phyloP scores from a whole-genome alignment of 2,113 vertebrate species.

The Numenius arquata region DNA sequence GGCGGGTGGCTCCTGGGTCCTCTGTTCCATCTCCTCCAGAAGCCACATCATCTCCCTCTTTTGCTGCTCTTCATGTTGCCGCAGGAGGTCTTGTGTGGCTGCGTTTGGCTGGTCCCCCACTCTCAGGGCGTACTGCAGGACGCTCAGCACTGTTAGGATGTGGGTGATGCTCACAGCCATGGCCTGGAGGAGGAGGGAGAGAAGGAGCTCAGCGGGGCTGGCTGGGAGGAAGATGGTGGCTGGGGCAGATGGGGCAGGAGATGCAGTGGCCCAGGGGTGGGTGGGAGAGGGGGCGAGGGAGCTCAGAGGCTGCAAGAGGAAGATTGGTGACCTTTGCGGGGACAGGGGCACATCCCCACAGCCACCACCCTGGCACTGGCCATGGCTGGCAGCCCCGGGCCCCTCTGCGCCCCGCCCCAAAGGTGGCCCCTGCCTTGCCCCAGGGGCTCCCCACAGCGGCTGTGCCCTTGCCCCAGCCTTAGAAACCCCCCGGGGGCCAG shows the following conservation, averaged over 20 bases:
- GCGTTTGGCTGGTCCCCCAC: neutral
- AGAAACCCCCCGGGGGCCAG: no score
- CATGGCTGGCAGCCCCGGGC: no score
- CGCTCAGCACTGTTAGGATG: neutral
- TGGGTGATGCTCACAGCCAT: neutral
- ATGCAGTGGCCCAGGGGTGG: accelerated
- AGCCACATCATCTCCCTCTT: neutral
- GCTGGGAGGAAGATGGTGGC: neutral
- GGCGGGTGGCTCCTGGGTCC: no score
- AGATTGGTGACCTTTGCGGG: no score
- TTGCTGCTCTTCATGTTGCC: neutral
- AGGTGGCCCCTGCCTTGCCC: neutral
- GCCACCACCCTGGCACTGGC: neutral
- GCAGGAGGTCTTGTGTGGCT: neutral
- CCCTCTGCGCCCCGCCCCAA: neutral
- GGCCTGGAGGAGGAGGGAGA: neutral
- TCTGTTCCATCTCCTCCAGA: neutral
- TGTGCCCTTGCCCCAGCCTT: no score
- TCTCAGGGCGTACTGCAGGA: neutral
- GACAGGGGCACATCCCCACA: neutral
- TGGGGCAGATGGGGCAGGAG: neutral
- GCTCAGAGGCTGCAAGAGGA: neutral
- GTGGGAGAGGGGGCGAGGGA: neutral
- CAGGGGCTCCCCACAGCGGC: accelerated
- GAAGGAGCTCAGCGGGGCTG: neutral